phyloP scores from a whole-genome alignment of 2,113 vertebrate species.

The Perca fluviatilis region DNA sequence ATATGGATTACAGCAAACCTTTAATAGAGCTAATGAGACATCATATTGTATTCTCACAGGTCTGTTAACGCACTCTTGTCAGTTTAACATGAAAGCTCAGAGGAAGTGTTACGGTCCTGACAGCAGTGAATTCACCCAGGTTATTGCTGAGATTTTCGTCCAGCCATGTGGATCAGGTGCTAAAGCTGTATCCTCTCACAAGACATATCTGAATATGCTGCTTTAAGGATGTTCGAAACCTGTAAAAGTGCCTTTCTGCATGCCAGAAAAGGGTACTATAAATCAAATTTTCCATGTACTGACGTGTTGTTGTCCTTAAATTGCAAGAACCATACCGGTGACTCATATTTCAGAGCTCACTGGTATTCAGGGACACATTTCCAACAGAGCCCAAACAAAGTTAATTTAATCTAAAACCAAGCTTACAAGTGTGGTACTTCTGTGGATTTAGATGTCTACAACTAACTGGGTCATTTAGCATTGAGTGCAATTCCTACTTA shows the following conservation, averaged over 20 bases:
- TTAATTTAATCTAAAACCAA: not conserved
- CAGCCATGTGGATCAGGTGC: not conserved
- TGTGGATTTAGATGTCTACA: not conserved
- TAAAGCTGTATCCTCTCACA: slow-evolving; percentile 8
- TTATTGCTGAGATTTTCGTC: slow-evolving; percentile 3
- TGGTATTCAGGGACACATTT: not conserved
- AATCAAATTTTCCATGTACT: slow-evolving; percentile 23
- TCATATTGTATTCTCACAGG: not conserved
- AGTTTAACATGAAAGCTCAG: not conserved
- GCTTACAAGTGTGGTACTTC: not conserved
- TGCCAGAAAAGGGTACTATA: slow-evolving; percentile 5
- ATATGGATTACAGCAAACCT: not conserved
- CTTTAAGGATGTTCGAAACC: not conserved
- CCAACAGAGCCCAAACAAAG: not conserved
- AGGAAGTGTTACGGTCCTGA: not conserved
- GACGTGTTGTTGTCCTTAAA: not conserved
- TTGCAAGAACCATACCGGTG: not conserved
- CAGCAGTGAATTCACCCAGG: not conserved
- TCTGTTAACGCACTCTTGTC: not conserved
- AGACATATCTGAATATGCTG: not conserved
- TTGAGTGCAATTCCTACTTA: slow-evolving; percentile 22
- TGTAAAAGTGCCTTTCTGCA: not conserved
- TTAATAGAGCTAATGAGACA: not conserved
- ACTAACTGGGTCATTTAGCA: slow-evolving; percentile 7
- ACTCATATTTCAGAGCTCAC: not conserved